phyloP scores from a whole-genome alignment of 2,888 invertebrate species.

The Hemaris fuciformis region DNA sequence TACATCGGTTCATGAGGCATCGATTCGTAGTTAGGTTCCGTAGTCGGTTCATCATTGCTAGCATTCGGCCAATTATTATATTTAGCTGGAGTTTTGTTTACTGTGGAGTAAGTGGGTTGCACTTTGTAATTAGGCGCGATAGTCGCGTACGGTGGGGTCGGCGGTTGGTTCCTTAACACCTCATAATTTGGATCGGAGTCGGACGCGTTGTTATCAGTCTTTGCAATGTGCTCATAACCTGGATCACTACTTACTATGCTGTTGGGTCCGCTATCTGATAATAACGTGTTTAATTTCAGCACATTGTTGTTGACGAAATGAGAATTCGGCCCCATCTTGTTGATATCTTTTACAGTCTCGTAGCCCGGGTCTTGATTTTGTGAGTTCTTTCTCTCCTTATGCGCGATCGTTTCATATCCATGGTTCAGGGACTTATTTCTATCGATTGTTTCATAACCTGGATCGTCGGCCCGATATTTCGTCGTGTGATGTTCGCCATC shows the following conservation, averaged over 20 bases:
- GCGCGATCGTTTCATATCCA: conserved; percentile 82
- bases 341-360: conserved; percentile 80
- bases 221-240: conserved; percentile 86
- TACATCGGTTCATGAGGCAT: conserved; percentile 84
- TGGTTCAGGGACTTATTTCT: conserved; percentile 74
- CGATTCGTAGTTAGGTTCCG: conserved; percentile 90
- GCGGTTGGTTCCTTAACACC: conserved; percentile 83
- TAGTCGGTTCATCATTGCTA: conserved; percentile 76
- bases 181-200: conserved; percentile 91
- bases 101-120: conserved; percentile 79
- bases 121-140: conserved; percentile 68
- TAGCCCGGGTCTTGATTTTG: conserved; percentile 83
- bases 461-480: conserved; percentile 71
- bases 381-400: conserved; percentile 64
- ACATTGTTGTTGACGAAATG: conserved; percentile 58
- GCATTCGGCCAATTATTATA: conserved; percentile 79
- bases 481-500: conserved; percentile 40
- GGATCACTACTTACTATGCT: conserved; percentile 85
- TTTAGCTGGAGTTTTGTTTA: conserved; percentile 77
- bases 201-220: conserved; percentile 72
- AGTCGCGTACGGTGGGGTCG: conserved; percentile 74
- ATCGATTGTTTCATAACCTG: conserved; percentile 77
- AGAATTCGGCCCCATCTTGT: conserved; percentile 45
- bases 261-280: conserved; percentile 80
- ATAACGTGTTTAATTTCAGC: conserved; percentile 55